Evolutionary conservation across 2,113 vertebrate species (phyloP).

Genomic region (Daphoenositta chrysoptera): DNA sequence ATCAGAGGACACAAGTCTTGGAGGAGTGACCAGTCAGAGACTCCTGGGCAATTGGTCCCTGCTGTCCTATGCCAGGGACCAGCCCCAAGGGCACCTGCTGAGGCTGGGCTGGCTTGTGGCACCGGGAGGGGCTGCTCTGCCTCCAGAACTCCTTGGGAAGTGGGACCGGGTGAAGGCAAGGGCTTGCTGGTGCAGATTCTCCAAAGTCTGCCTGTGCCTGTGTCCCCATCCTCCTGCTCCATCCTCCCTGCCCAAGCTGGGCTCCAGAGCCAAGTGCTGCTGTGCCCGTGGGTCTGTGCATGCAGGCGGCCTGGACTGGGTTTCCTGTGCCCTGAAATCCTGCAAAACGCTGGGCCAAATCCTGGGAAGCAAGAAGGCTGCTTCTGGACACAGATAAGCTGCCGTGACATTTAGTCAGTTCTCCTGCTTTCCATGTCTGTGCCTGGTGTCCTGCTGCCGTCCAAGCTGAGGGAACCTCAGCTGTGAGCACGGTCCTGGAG

Average conservation of each 20-base stretch:
- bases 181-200: neutral
- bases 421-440: neutral
- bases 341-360: accelerated
- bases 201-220: neutral
- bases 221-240: neutral
- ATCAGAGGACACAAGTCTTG: neutral
- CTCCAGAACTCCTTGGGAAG: neutral
- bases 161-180: accelerated
- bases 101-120: neutral
- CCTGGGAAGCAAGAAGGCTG: neutral
- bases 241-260: accelerated
- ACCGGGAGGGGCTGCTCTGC: accelerated
- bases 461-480: neutral
- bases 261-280: neutral
- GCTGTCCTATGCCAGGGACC: neutral
- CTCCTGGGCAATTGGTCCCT: neutral
- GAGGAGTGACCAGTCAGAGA: neutral
- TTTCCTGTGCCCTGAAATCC: neutral
- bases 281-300: accelerated
- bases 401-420: neutral
- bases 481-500: neutral
- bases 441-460: neutral
- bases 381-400: neutral
- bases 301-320: neutral
- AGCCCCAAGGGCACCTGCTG: neutral